A percentile compares a stretch with the other conserved stretches of the same genome.
Conservation (phyloP, 2,113 vertebrate genomes). For the Urocitellus parryii region DNA sequence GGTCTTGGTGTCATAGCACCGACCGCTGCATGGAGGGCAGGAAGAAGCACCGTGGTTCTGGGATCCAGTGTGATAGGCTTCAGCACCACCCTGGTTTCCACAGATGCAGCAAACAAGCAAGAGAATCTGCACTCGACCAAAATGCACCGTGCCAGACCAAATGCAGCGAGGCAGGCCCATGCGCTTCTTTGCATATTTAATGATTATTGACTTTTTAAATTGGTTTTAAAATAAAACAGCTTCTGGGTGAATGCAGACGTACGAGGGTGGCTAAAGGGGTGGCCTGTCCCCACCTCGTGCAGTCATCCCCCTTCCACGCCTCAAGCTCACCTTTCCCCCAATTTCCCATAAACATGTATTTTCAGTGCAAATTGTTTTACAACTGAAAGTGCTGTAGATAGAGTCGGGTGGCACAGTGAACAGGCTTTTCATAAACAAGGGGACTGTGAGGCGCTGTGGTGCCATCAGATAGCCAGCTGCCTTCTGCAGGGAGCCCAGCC, state of each 20-base stretch:
- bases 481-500: slow-evolving; percentile 68
- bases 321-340: not conserved
- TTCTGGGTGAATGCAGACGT: slow-evolving; percentile 67
- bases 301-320: not conserved
- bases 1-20: not conserved
- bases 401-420: slow-evolving; percentile 44
- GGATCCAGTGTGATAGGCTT: fast-evolving
- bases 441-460: slow-evolving; percentile 61
- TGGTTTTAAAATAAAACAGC: slow-evolving; percentile 76
- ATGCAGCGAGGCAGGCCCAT: slow-evolving; percentile 4
- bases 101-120: not conserved
- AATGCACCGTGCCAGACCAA: too few relatives aligned
- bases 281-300: not conserved
- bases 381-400: not conserved
- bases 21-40: fast-evolving
- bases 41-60: not conserved
- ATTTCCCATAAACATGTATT: slow-evolving; percentile 57
- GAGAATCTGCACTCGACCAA: not conserved
- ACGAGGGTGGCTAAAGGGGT: slow-evolving; percentile 45
- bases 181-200: slow-evolving; percentile 77
- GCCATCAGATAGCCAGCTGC: slow-evolving; percentile 63
- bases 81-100: too few relatives aligned
- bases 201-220: slow-evolving; percentile 79
- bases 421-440: slow-evolving; percentile 74
- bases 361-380: slow-evolving; percentile 52